Conservation (phyloP, 2,113 vertebrate genomes). For the Triplophysa siluroides region DNA sequence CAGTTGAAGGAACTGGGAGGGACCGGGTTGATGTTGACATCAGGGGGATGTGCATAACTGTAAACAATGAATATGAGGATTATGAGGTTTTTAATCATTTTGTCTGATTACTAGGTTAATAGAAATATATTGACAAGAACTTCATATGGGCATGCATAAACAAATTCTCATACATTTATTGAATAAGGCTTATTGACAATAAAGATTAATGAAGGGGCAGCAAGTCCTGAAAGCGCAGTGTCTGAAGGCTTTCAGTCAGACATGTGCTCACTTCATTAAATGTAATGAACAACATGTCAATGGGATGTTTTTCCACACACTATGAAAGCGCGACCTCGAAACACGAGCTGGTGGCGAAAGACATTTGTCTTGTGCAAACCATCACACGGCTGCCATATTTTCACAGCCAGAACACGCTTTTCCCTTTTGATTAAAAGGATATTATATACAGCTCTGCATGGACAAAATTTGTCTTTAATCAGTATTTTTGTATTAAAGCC, state of each 20-base stretch:
- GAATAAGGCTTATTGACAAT: background rate
- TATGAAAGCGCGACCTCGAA: slow-evolving; percentile 20
- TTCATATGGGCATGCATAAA: background rate
- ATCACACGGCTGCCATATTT: slow-evolving; percentile 10
- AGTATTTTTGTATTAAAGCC: too few species aligned
- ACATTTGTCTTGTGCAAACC: slow-evolving; percentile 34
- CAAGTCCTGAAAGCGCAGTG: background rate
- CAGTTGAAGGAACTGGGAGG: slow-evolving; percentile 7
- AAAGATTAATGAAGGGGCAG: background rate
- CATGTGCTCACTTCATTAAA: slow-evolving; percentile 19
- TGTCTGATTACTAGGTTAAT: background rate
- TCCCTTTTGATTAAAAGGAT: background rate
- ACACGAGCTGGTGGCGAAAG: slow-evolving; percentile 31
- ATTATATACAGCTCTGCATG: background rate
- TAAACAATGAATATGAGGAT: background rate
- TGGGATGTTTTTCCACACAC: background rate
- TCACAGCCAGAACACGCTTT: background rate
- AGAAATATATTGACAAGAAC: background rate
- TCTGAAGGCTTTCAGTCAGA: background rate
- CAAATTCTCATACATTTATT: too few species aligned
- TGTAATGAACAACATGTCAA: slow-evolving; percentile 19
- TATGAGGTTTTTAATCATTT: background rate
- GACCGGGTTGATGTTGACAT: background rate
- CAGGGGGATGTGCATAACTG: background rate
- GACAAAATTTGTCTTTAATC: too few species aligned